A percentile compares a stretch with the other conserved stretches of the same genome.
Evolutionary conservation across 64 coral and sea anemone genomes (phyloP).

Genomic region (Porites australiensis): DNA sequence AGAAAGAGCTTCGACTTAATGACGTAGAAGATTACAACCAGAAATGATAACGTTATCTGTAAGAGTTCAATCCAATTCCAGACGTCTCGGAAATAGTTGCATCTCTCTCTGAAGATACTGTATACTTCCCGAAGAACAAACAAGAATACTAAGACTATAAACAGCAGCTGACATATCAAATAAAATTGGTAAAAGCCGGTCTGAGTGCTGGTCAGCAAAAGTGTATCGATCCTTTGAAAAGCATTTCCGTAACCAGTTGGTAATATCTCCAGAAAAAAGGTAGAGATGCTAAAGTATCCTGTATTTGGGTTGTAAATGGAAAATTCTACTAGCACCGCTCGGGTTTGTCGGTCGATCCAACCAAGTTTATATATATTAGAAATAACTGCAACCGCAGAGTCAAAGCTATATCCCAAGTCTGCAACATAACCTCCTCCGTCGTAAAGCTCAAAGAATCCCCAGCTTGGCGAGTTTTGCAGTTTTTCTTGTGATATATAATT

Average conservation of each 20-base stretch:
- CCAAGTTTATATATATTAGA: conserved; percentile 4
- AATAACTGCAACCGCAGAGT: background rate
- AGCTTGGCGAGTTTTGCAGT: background rate
- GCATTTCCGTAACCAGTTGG: conserved; percentile 9
- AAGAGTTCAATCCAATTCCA: conserved; percentile 84
- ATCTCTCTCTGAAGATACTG: conserved; percentile 31
- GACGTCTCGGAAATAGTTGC: conserved; percentile 38
- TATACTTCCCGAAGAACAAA: conserved; percentile 45
- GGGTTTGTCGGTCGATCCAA: conserved; percentile 46
- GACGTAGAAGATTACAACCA: conserved; percentile 58
- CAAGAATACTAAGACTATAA: conserved; percentile 46
- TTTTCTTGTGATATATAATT: conserved; percentile 37
- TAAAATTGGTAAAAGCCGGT: conserved; percentile 51
- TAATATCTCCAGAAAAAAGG: conserved; percentile 37
- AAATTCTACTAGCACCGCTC: conserved; percentile 57
- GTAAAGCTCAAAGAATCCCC: conserved; percentile 45
- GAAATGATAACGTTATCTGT: conserved; percentile 28
- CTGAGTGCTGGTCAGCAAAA: conserved; percentile 34
- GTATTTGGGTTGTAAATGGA: conserved; percentile 53
- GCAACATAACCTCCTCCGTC: conserved; percentile 57
- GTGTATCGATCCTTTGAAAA: conserved; percentile 45
- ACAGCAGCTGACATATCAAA: conserved; percentile 51
- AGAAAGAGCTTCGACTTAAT: conserved; percentile 28
- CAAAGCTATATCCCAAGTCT: conserved; percentile 46
- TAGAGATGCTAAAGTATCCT: conserved; percentile 19